These are phyloP conservation scores for Caenorhabditis brenneri DNA, from an alignment of 1,140 invertebrate species.

Conservation along the genomic window DNA sequence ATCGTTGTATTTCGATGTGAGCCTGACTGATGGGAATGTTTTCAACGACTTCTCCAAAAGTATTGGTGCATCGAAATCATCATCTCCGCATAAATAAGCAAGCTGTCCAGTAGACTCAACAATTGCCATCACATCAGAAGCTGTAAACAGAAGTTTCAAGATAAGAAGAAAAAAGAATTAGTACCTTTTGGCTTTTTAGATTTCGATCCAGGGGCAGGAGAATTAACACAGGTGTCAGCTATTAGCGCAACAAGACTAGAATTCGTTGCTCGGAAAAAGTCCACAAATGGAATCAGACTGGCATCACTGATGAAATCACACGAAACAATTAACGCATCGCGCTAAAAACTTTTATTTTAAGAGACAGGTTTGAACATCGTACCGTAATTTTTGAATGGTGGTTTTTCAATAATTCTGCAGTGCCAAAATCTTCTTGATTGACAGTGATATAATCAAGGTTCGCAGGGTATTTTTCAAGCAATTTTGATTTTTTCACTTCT, in stretches of 20 bases:
- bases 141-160: background rate
- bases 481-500: background rate
- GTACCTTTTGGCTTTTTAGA: conserved; percentile 43
- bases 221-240: conserved; percentile 10
- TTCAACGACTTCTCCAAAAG: conserved; percentile 6
- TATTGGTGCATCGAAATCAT: conserved; percentile 36
- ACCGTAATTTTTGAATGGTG: conserved; percentile 32
- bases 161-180: background rate
- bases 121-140: conserved; percentile 45
- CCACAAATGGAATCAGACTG: conserved; percentile 31
- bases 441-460: background rate
- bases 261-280: conserved; percentile 32
- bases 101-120: background rate
- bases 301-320: conserved; percentile 49
- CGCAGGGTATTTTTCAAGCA: conserved; percentile 1
- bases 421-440: conserved; percentile 38
- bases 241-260: background rate
- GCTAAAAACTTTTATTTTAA: conserved; percentile 27
- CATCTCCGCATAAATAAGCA: conserved; percentile 31
- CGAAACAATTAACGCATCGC: conserved; percentile 35
- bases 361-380: background rate
- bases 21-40: conserved; percentile 22
- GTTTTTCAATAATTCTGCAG: conserved; percentile 37
- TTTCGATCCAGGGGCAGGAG: conserved; percentile 43
- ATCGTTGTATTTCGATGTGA: conserved; percentile 41